Conservation (phyloP, 2,888 invertebrate species). For the Metopia argyrocephala region DNA sequence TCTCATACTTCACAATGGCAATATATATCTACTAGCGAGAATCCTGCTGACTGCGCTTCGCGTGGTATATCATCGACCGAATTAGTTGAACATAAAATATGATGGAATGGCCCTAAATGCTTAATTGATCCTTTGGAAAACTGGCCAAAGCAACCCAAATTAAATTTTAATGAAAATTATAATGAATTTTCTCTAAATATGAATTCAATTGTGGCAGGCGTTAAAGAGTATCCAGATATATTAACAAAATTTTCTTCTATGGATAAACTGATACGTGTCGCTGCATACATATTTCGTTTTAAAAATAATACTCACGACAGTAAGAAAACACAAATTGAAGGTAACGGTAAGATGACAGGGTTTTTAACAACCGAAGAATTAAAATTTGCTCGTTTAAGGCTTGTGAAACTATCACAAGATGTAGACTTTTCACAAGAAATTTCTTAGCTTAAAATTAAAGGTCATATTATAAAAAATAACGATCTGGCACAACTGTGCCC, state of each 20-base stretch:
- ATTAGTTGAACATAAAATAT: slow-evolving; percentile 11
- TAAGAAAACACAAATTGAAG: neutral
- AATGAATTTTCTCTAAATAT: neutral
- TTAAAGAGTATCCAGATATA: neutral
- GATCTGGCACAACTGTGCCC: neutral
- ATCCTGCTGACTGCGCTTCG: slow-evolving; percentile 43
- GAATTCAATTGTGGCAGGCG: neutral
- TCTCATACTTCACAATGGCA: slow-evolving; percentile 12
- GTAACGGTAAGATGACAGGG: slow-evolving; percentile 4
- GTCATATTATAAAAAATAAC: neutral
- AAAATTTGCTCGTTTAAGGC: neutral
- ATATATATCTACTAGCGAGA: neutral
- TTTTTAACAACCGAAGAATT: slow-evolving; percentile 19
- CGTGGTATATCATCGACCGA: slow-evolving; percentile 27
- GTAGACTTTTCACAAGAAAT: slow-evolving; percentile 33
- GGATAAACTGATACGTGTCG: neutral
- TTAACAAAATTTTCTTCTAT: neutral
- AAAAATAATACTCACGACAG: neutral
- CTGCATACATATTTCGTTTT: neutral
- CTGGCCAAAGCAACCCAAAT: slow-evolving; percentile 24
- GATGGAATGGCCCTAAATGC: slow-evolving; percentile 10
- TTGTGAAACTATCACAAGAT: slow-evolving; percentile 19
- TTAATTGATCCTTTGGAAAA: neutral
- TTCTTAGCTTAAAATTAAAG: neutral
- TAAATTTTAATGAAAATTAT: neutral